phyloP scores from a whole-genome alignment of 2,888 invertebrate genomes.

The Caenorhabditis wallacei region DNA sequence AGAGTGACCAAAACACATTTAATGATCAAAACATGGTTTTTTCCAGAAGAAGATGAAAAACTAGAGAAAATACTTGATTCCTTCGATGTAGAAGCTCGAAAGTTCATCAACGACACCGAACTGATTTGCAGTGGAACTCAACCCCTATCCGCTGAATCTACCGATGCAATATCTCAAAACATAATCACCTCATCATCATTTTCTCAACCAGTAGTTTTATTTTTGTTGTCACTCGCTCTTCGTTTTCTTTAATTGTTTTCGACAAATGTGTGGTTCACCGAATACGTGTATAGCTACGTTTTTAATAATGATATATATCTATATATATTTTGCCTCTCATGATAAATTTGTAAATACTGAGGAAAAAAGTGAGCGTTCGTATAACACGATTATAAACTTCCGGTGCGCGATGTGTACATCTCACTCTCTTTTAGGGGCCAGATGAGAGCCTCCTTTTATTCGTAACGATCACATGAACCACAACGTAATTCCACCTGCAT shows the following conservation, averaged over 20 bases:
- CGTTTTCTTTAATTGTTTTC: slow-evolving; percentile 48
- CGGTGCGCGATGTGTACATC: slow-evolving; percentile 31
- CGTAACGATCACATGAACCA: slow-evolving; percentile 25
- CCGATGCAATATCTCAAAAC: slow-evolving; percentile 51
- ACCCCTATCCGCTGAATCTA: slow-evolving; percentile 21
- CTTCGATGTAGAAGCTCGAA: slow-evolving; percentile 61
- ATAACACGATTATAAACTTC: slow-evolving; percentile 63
- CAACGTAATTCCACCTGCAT: slow-evolving; percentile 44
- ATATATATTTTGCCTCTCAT: slow-evolving; percentile 13
- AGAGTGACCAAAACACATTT: background rate
- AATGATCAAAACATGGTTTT: background rate
- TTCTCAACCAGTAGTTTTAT: background rate
- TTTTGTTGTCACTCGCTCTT: slow-evolving; percentile 9
- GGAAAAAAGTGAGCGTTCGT: slow-evolving; percentile 43
- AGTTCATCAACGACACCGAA: slow-evolving; percentile 63
- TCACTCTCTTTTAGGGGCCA: background rate
- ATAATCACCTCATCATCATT: slow-evolving; percentile 38
- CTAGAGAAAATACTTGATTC: slow-evolving; percentile 61
- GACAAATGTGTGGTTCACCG: slow-evolving; percentile 44
- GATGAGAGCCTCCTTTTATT: slow-evolving; percentile 10
- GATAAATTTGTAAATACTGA: slow-evolving; percentile 60
- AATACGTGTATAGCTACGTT: slow-evolving; percentile 62
- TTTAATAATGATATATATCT: slow-evolving; percentile 51
- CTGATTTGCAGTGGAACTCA: slow-evolving; percentile 46
- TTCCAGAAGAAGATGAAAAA: slow-evolving; percentile 67